Conservation (phyloP, 2,888 invertebrate species). For the Pecten maximus region DNA sequence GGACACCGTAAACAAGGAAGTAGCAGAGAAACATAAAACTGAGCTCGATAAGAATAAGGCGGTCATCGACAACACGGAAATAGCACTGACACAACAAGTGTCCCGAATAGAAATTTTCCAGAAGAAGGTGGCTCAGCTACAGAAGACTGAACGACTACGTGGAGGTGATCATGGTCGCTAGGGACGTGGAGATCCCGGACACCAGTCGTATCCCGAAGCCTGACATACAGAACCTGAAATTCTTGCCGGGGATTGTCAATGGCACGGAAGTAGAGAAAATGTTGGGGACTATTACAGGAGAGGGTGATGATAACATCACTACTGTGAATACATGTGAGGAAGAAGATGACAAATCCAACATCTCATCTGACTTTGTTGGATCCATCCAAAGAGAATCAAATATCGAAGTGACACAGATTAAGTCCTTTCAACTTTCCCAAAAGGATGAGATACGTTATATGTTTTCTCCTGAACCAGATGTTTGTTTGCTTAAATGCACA, state of each 20-base stretch:
- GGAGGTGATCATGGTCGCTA: not conserved
- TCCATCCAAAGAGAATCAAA: not conserved
- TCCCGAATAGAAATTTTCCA: not conserved
- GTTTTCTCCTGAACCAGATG: not conserved
- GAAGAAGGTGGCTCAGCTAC: not conserved
- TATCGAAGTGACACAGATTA: not conserved
- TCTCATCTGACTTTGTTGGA: conserved; percentile 2
- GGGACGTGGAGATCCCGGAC: not conserved
- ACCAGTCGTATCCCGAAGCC: not conserved
- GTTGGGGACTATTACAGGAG: not conserved
- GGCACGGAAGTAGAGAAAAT: not conserved
- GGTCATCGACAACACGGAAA: not conserved
- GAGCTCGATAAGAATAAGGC: not conserved
- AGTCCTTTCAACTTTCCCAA: not conserved
- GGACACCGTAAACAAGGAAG: not conserved
- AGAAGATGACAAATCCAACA: not conserved
- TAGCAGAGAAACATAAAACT: not conserved
- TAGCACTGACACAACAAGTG: not conserved
- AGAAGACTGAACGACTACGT: not conserved
- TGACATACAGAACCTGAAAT: not conserved
- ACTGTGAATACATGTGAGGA: not conserved
- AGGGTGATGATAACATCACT: not conserved
- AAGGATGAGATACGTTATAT: not conserved
- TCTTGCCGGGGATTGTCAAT: not conserved
- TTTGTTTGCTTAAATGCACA: not conserved